Percentiles rank a stretch among this genome's conserved stretches.
phyloP scores from a whole-genome alignment of 2,888 invertebrate genomes.

The Fabriciana adippe region DNA sequence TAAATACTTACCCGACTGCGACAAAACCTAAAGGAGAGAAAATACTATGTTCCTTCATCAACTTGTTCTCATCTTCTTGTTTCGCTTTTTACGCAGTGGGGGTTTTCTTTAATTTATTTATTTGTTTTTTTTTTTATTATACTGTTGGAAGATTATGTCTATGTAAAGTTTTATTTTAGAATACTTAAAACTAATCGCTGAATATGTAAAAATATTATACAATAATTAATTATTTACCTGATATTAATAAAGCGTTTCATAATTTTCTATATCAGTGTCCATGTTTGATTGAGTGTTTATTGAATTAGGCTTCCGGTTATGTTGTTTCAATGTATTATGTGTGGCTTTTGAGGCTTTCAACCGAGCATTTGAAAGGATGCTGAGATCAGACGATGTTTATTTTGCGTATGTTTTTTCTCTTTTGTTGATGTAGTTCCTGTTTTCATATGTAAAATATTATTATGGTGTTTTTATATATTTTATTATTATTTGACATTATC shows the following conservation, averaged over 20 bases:
- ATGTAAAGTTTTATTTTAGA: too few species aligned
- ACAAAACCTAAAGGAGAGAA: too few species aligned
- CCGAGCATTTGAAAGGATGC: slow-evolving; percentile 31
- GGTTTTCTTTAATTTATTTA: neutral
- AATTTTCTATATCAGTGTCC: slow-evolving; percentile 38
- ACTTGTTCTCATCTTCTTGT: too few species aligned
- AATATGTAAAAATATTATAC: too few species aligned
- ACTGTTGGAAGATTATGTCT: too few species aligned
- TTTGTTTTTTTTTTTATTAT: neutral
- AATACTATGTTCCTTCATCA: too few species aligned
- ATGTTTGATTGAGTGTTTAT: slow-evolving; percentile 69
- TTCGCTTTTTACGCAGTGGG: too few species aligned
- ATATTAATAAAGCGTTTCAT: slow-evolving; percentile 20
- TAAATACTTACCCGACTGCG: too few species aligned
- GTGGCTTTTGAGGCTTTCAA: slow-evolving; percentile 47
- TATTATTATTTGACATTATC: neutral
- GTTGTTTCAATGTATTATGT: slow-evolving; percentile 51
- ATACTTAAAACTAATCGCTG: too few species aligned
- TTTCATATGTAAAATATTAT: neutral
- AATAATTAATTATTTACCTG: too few species aligned
- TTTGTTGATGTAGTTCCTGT: slow-evolving; percentile 1
- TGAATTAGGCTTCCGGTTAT: slow-evolving; percentile 71
- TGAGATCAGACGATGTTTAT: slow-evolving; percentile 14
- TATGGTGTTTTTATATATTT: neutral
- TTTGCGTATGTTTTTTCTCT: slow-evolving; percentile 17